These are phyloP conservation scores for Lasaia peninsularis DNA, from an alignment of 1,140 invertebrate genomes.

Conservation along the genomic window DNA sequence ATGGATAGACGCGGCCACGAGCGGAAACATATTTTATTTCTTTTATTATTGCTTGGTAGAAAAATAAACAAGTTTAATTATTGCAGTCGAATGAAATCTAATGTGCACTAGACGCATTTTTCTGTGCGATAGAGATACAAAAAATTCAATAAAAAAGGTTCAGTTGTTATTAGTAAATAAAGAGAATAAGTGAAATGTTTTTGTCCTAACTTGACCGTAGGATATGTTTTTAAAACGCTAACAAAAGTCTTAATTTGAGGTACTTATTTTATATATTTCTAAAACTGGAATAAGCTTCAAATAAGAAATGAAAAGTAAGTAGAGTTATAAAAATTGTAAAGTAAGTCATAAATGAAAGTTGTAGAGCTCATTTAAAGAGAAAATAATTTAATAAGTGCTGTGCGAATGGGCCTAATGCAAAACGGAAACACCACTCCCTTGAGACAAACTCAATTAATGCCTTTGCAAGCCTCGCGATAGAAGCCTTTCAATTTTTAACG, in stretches of 20 bases:
- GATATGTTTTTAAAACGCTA: too few relatives aligned
- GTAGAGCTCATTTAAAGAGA: constrained; percentile 35
- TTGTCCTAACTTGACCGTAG: too few relatives aligned
- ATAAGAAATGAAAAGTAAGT: background rate
- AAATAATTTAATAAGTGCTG: constrained; percentile 60
- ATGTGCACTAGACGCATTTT: too few relatives aligned
- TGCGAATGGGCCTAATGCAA: constrained; percentile 60
- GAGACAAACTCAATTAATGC: constrained; percentile 73
- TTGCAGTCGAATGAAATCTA: background rate
- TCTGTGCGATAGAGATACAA: too few relatives aligned
- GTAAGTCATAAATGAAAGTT: background rate
- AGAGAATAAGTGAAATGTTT: too few relatives aligned
- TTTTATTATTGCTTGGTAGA: background rate
- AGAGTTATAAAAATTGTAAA: background rate
- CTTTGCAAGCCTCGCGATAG: constrained; percentile 56
- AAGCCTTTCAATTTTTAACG: constrained; percentile 70
- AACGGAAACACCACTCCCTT: constrained; percentile 61
- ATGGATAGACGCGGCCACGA: background rate
- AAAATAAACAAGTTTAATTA: background rate
- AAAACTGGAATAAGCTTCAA: too few relatives aligned
- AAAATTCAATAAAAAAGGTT: too few relatives aligned
- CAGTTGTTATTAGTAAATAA: too few relatives aligned
- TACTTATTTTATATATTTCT: too few relatives aligned
- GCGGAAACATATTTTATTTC: constrained; percentile 3
- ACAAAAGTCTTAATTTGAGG: too few relatives aligned